Conservation (phyloP, 2,888 invertebrate genomes). For the Stenotaenia linearis region DNA sequence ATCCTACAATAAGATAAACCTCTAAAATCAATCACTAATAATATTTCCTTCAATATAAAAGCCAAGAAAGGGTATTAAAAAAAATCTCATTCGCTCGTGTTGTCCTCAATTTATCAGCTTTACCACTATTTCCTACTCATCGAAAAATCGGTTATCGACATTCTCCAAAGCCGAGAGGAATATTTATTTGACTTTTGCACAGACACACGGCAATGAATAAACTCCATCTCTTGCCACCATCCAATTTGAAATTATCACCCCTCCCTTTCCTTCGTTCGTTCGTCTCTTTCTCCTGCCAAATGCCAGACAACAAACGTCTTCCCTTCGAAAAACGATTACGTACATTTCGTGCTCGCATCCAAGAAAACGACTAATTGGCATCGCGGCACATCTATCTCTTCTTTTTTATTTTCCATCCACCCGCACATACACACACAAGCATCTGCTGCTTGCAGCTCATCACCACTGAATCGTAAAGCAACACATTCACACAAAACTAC, state of each 20-base stretch:
- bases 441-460: neutral
- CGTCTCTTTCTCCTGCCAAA: conserved; percentile 1
- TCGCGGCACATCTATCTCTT: neutral
- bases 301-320: conserved; percentile 9
- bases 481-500: conserved; percentile 9
- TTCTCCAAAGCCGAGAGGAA: conserved; percentile 9
- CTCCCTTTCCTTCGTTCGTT: neutral
- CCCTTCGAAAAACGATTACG: conserved; percentile 2
- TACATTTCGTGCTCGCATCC: neutral
- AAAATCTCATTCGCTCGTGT: neutral
- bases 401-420: neutral
- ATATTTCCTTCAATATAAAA: neutral
- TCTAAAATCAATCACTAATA: conserved; percentile 4
- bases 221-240: neutral
- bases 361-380: conserved; percentile 5
- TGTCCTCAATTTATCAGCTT: conserved; percentile 4
- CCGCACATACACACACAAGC: neutral
- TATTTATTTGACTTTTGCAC: conserved; percentile 9
- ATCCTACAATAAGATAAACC: neutral
- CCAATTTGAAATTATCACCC: neutral
- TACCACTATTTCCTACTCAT: neutral
- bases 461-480: conserved; percentile 4
- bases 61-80: neutral
- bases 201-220: neutral
- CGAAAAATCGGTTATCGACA: conserved; percentile 4